phyloP scores from a whole-genome alignment of 2,797 vertebrate species.

The Prunella strophiata region DNA sequence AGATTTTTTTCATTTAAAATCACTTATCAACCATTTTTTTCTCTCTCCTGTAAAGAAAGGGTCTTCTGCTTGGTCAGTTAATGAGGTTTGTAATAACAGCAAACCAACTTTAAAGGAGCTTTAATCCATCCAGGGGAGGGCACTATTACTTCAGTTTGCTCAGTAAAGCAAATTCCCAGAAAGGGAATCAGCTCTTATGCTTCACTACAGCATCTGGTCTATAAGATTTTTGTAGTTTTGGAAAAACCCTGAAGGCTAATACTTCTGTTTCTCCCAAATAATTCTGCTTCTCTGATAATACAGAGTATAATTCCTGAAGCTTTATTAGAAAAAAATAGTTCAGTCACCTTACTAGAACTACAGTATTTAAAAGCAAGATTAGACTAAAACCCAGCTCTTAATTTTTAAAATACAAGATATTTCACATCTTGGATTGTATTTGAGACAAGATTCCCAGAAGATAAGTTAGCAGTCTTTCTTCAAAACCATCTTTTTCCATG shows the following conservation, averaged over 20 bases:
- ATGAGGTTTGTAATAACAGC: neutral
- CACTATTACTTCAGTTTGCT: neutral
- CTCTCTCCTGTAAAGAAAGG: neutral
- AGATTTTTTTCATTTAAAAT: neutral
- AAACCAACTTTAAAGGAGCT: neutral
- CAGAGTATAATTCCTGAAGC: neutral
- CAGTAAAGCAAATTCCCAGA: neutral
- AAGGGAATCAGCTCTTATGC: neutral
- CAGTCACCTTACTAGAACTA: neutral
- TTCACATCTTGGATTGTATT: neutral
- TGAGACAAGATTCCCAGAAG: neutral
- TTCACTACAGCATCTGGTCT: neutral
- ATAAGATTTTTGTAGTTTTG: neutral
- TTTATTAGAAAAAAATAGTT: neutral
- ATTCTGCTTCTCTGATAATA: neutral
- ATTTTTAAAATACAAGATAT: neutral
- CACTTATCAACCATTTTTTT: neutral
- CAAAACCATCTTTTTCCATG: neutral
- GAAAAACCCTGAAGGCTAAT: neutral
- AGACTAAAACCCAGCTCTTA: neutral
- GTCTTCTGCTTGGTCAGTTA: neutral
- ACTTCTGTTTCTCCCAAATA: neutral
- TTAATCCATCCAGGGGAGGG: neutral
- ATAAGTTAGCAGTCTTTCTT: neutral
- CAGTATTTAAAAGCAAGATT: neutral